A percentile compares a stretch with the other conserved stretches of the same genome.
Evolutionary conservation across 2,888 invertebrate genomes (phyloP).

Genomic region (Hirudinaria manillensis): DNA sequence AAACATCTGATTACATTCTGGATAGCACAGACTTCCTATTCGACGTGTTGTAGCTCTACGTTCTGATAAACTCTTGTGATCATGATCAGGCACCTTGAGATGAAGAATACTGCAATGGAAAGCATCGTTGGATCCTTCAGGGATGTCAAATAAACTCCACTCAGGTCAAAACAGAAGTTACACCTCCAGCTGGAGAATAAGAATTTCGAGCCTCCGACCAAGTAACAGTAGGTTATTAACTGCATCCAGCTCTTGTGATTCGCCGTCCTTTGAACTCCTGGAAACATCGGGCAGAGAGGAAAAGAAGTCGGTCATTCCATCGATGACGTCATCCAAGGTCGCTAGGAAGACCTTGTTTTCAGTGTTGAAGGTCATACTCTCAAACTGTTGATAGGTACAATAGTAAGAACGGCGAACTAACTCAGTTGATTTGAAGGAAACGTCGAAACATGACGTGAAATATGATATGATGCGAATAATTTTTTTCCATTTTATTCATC

Average conservation of each 20-base stretch:
- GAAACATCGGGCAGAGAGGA: conserved; percentile 6
- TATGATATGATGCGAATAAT: not conserved
- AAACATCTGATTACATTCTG: no score
- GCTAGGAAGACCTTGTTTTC: conserved; percentile 18
- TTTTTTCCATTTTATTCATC: no score
- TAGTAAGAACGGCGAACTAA: no score
- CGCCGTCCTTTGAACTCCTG: not conserved
- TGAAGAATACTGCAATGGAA: no score
- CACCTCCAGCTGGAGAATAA: conserved; percentile 14
- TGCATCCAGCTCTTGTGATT: conserved; percentile 13
- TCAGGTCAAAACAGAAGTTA: not conserved
- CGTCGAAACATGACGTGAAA: not conserved
- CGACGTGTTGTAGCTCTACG: no score
- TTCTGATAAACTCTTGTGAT: not conserved
- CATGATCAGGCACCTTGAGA: no score
- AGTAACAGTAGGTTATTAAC: conserved; percentile 17
- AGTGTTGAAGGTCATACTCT: not conserved
- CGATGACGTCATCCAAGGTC: not conserved
- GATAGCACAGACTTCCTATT: no score
- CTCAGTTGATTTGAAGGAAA: no score
- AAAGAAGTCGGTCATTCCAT: conserved; percentile 19
- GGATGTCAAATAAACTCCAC: no score
- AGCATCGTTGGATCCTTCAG: no score
- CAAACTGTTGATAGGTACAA: not conserved
- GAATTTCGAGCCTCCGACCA: conserved; percentile 20